Conservation (phyloP, 2,113 vertebrate genomes). For the Perca flavescens region DNA sequence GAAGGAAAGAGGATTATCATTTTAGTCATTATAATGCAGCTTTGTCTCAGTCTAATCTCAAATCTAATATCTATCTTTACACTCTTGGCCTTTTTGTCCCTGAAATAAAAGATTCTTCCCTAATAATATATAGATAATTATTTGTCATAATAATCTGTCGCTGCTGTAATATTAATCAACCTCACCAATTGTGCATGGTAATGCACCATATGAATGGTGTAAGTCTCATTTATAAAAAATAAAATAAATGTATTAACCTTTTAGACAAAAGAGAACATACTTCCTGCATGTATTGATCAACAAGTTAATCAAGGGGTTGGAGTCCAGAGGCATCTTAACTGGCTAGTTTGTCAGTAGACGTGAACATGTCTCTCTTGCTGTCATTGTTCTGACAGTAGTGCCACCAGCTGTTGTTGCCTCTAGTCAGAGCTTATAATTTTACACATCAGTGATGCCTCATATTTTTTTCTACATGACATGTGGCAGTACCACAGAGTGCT, state of each 20-base stretch:
- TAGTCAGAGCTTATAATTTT: constrained; percentile 31
- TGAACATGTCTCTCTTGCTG: not conserved
- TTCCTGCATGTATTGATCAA: not conserved
- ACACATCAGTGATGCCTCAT: constrained; percentile 22
- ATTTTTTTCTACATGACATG: constrained; percentile 10
- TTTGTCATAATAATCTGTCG: not conserved
- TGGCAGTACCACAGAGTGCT: not conserved
- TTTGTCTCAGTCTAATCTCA: constrained; percentile 3
- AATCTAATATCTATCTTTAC: not conserved
- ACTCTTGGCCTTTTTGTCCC: not conserved
- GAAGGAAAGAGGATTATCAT: constrained; percentile 4
- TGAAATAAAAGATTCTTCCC: not conserved
- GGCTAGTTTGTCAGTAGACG: constrained; percentile 6
- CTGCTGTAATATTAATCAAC: not conserved
- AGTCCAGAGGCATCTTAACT: not conserved
- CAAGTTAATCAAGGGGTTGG: not conserved
- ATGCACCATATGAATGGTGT: too few relatives aligned
- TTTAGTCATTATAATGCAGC: not conserved
- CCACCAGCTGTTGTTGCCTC: constrained; percentile 55
- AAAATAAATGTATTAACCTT: not conserved
- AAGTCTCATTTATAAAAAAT: not conserved
- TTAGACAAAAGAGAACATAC: not conserved
- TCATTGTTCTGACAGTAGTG: not conserved
- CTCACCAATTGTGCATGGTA: too few relatives aligned
- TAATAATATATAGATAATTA: not conserved